These are phyloP conservation scores for Anoura caudifer DNA, from an alignment of 2,113 vertebrate species.

Conservation along the genomic window DNA sequence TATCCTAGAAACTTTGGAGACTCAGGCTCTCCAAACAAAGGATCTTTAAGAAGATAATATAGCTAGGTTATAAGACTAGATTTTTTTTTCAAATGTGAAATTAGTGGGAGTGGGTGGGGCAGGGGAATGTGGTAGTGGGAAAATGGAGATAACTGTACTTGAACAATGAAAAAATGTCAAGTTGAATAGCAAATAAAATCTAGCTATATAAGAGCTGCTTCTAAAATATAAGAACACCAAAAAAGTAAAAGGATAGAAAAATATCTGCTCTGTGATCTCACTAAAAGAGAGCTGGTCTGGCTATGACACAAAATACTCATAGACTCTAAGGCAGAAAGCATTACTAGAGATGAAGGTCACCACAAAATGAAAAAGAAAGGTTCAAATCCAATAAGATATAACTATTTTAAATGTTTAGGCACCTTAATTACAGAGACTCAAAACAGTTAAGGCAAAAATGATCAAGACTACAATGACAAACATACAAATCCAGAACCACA, in stretches of 20 bases:
- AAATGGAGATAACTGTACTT: too few species aligned
- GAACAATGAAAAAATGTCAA: not conserved
- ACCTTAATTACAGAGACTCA: not conserved
- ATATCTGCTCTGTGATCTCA: not conserved
- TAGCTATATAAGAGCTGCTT: not conserved
- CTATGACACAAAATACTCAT: not conserved
- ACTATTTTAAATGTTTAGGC: not conserved
- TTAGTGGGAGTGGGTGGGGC: too few species aligned
- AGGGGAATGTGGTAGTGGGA: too few species aligned
- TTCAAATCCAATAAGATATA: not conserved
- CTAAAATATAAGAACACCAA: not conserved
- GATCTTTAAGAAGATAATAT: not conserved
- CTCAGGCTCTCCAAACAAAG: not conserved
- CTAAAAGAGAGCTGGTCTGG: not conserved
- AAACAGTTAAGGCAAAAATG: not conserved
- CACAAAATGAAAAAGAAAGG: not conserved
- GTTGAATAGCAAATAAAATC: not conserved
- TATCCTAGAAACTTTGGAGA: not conserved
- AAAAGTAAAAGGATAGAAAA: not conserved
- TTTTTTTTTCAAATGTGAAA: not conserved
- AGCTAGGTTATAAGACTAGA: not conserved
- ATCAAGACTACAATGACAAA: not conserved
- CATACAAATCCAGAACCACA: not conserved
- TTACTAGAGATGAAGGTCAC: not conserved
- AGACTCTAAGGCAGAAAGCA: not conserved